phyloP scores from a whole-genome alignment of 2,797 vertebrate genomes.

The Peromyscus melanophrys region DNA sequence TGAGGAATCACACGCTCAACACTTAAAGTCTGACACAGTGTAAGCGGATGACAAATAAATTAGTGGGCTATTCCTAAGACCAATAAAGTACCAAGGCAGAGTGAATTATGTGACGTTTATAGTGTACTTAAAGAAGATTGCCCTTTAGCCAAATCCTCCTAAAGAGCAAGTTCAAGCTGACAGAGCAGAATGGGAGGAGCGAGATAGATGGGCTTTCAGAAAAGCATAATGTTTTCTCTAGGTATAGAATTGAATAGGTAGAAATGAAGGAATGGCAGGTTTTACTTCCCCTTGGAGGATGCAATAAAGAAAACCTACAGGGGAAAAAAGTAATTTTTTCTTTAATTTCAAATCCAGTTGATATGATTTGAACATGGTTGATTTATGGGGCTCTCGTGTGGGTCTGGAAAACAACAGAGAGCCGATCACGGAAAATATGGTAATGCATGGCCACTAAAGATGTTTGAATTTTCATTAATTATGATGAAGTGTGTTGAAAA shows the following conservation, averaged over 20 bases:
- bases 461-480: neutral
- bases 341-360: neutral
- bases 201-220: neutral
- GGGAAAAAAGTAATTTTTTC: neutral
- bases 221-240: neutral
- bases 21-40: neutral
- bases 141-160: neutral
- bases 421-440: neutral
- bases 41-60: neutral
- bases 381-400: neutral
- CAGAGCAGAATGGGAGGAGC: fast-evolving
- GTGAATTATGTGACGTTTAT: neutral
- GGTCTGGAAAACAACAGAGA: neutral
- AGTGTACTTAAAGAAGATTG: neutral
- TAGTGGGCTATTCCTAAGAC: neutral
- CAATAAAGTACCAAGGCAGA: neutral
- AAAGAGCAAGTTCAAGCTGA: neutral
- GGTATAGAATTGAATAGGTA: neutral
- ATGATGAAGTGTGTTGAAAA: neutral
- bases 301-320: neutral
- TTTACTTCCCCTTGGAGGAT: neutral
- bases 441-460: neutral
- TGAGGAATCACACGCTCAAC: neutral
- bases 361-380: neutral
- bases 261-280: neutral